phyloP scores from a whole-genome alignment of 2,888 invertebrate genomes.

The Ariolimax columbianus region DNA sequence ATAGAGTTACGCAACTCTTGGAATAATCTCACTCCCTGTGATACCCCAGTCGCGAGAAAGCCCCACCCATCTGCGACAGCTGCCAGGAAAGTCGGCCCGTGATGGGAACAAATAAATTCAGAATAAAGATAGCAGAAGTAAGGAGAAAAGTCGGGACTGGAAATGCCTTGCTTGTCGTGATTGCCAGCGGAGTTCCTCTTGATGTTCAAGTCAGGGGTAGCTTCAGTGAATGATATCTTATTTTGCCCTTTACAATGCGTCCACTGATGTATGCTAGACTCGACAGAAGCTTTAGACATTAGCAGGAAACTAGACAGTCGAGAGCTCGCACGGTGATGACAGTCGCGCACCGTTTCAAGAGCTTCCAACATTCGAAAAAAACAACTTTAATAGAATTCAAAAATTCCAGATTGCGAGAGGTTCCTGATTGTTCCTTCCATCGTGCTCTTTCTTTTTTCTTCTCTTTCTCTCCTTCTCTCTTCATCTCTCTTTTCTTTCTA shows the following conservation, averaged over 20 bases:
- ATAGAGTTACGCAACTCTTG: conserved; percentile 42
- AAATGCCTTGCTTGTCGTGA: neutral
- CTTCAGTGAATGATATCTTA: conserved; percentile 13
- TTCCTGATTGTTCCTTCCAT: neutral
- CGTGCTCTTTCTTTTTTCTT: neutral
- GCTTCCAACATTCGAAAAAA: too few species aligned
- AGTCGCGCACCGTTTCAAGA: too few species aligned
- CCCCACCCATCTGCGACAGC: conserved; percentile 25
- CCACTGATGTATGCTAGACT: too few species aligned
- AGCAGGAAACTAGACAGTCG: too few species aligned
- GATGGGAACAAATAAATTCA: conserved; percentile 38
- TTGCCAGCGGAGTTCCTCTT: neutral
- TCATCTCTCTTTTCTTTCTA: neutral
- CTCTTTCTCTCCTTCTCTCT: neutral
- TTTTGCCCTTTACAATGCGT: too few species aligned
- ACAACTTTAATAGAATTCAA: too few species aligned
- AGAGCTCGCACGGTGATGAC: too few species aligned
- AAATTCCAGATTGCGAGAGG: too few species aligned
- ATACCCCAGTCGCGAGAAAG: conserved; percentile 7
- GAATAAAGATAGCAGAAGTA: conserved; percentile 13
- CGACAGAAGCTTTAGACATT: too few species aligned
- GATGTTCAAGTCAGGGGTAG: neutral
- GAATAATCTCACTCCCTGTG: conserved; percentile 28
- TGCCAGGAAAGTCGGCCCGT: conserved; percentile 3
- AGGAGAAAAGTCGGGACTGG: neutral